Evolutionary conservation across 1,140 invertebrate species (phyloP), one percentile per base, ranked within the genome.

Genomic region (Caligus rogercresseyi): DNA sequence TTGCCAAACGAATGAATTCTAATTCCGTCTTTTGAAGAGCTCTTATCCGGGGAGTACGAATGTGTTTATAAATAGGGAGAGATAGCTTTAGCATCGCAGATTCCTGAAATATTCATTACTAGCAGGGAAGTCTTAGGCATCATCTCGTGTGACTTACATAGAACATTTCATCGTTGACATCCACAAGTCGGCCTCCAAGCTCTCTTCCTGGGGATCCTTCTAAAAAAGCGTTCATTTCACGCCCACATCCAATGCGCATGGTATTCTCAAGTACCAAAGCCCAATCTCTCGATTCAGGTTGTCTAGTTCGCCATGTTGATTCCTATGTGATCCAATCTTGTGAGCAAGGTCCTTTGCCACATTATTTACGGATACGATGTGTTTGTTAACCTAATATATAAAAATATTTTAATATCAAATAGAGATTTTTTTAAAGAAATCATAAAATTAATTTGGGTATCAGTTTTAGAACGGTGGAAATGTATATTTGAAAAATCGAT

Each of bases 241-340:
- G 13, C 14, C 63, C 70, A 25, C 21, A 43, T 18, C 21, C 57
- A 14, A 60, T 18, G 2, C 15, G 16, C 2, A 25, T 18, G 13
- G 69, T 69, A 72, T 71, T 74, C 67, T 75, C 74, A 75, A 60
- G 61, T 69, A 69, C 74, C 74, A 75, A 64, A 70, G 70, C 24
- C 68, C 65, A 52, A 71, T 62, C 64, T 71, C 70, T 54, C 11
- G 11, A 14, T 64, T 67, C 43, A 74, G 70, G 58, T 74, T 62
- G 21, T 64, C 62, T 18, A 74, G 68, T 52, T 72, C 65, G 16
- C n/a, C n/a, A 7, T 11, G 21, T 14, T 67, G 67, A 53, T 65
- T 56, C 51, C 67, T 52, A 43, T 70, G 63, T 55, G 59, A 64
- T 25, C 69, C 53, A 23, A 77, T 66, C 65, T 68, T 69, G 7